Base-by-base conservation (phyloP, 2,113 vertebrate genomes). In the Coryphaenoides rupestris region DNA sequence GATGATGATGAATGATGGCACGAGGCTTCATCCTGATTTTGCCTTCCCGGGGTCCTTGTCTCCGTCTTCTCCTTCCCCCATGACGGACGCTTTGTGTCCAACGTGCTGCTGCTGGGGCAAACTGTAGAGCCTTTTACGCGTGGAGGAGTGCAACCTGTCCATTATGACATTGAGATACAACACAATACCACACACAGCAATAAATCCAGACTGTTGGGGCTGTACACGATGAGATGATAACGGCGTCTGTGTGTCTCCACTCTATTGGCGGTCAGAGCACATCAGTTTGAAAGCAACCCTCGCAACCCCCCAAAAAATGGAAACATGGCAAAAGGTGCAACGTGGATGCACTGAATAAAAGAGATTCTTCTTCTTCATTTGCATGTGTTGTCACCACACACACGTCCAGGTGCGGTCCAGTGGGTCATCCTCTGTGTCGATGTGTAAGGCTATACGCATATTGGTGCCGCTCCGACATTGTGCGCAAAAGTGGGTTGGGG, bases 121-220 rank as follows among this genome's bases (percentile, higher is more conserved):
- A 91, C 97, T 98, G 91, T 98, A 98, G 68, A 99, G 94, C 88
- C 97, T 93, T 92, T 96, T 96, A 92, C 97, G 95, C 96, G 98
- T 98, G 88, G 96, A 95, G 76, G 94, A 93, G 84, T 94, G 94
- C 84, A 96, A 87, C 90, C 93, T 93, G 90, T 96, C 96, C 96
- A 98, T 98, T 86, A 86, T 89, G 86, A 84, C 88, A 88, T 75
- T 84, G 82, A 86, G 73, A 80, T 63, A 59, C 63, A 63, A 68
- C 16, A 64, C 63, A 65, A 65, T 49, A 61, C 70, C 72, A 78
- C n/a, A n/a, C 2, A 40, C 9, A 66, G 2, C 4, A 75, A 75
- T 61, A 21, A 77, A 81, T 77, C 78, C 79, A 76, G 70, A 56
- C 61, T 66, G 57, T 75, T 58, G 19, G 68, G 75, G 70, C 71